Base-by-base conservation (phyloP, 2,797 vertebrate species). In the Enteromius mattozi region DNA sequence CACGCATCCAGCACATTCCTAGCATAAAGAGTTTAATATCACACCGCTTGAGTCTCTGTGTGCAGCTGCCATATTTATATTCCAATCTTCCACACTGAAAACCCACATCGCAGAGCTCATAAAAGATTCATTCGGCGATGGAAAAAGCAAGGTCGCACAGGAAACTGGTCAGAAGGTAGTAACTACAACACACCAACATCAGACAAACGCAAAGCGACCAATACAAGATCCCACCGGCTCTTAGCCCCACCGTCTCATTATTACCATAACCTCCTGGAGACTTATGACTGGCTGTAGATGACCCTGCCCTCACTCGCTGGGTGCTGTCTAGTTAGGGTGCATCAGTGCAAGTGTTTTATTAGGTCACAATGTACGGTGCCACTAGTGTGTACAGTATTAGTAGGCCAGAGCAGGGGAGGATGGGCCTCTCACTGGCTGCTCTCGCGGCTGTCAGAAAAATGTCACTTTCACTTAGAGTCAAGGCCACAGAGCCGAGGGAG, bases 1-100 rank as follows among this genome's bases (percentile, higher is more conserved):
- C 87, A 90, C 85, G 86, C 88, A 90, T 91, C 89, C 90, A 89
- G 91, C 91, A 89, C 87, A 91, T 90, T 87, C 35, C 51, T 75
- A 78, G 87, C 89, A 89, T 56, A 81, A 86, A 49, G 56, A 47
- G 76, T 68, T 93, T 93, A 91, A 92, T 92, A 90, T 93, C 90
- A 88, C 88, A 89, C 88, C 83, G 74, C 78, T 54, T 16, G 21
- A 78, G 49, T 82, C 92, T 94, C 87, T 90, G 89, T 91, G 93
- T 90, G 82, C 91, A 91, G 91, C 91, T 92, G 92, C 92, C 93
- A 92, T 94, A 95, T 95, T 96, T 95, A 95, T 95, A 96, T 96
- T 96, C 95, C 93, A 94, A 95, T 96, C 94, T 95, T 93, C 94
- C 94, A 91, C 92, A 90, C 92, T 92, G 93, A 86, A 88, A 83